phyloP scores from a whole-genome alignment of 37 sponge, comb jelly and placozoan genomes.

The Aphrocallistes beatrix region DNA sequence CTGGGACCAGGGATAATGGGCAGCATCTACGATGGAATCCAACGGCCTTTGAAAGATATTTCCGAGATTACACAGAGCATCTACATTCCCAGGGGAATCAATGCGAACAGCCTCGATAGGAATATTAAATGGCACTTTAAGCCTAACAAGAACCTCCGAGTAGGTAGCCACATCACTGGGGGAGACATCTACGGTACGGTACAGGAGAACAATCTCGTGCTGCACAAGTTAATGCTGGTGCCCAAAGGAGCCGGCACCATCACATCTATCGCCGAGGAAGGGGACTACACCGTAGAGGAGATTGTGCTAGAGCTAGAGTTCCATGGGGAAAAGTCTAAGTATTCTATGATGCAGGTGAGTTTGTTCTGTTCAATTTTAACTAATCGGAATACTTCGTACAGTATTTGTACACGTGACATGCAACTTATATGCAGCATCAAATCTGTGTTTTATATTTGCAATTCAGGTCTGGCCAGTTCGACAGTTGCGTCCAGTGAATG shows the following conservation, averaged over 20 bases:
- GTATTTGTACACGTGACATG: too few species aligned
- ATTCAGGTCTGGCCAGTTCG: constrained; percentile 95
- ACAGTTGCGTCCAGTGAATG: constrained; percentile 75
- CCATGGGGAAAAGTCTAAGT: constrained; percentile 71
- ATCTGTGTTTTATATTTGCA: neutral
- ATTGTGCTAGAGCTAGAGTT: constrained; percentile 84
- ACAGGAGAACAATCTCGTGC: constrained; percentile 81
- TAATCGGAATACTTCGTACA: too few species aligned
- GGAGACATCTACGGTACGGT: constrained; percentile 83
- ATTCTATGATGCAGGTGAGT: constrained; percentile 81
- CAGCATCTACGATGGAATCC: constrained; percentile 96
- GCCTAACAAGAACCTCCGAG: constrained; percentile 46
- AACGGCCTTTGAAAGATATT: constrained; percentile 92
- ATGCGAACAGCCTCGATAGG: constrained; percentile 52
- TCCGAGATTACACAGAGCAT: constrained; percentile 77
- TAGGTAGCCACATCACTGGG: constrained; percentile 81
- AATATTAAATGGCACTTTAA: constrained; percentile 66
- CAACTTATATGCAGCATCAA: neutral
- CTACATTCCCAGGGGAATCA: constrained; percentile 93
- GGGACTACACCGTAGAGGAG: constrained; percentile 76
- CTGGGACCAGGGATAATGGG: constrained; percentile 95
- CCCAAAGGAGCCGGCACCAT: constrained; percentile 81
- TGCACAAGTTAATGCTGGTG: constrained; percentile 69
- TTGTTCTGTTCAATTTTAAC: too few species aligned
- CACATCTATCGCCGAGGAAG: constrained; percentile 70